phyloP scores from a whole-genome alignment of 2,113 vertebrate genomes.

The Megaceryle torquata region DNA sequence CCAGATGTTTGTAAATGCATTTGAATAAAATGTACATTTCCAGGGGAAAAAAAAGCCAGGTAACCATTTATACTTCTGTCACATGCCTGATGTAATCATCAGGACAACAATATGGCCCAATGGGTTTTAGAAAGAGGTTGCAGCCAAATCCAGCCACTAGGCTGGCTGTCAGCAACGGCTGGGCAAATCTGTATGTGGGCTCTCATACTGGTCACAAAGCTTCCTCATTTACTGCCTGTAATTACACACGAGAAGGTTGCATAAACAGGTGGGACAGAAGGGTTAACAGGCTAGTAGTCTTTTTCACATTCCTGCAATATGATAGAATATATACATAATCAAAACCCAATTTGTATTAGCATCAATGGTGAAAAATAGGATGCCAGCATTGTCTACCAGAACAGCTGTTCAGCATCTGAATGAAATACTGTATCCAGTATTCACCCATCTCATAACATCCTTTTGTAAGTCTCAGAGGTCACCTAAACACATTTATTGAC shows the following conservation, averaged over 20 bases:
- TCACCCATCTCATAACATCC: constrained; percentile 64
- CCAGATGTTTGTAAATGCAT: not conserved
- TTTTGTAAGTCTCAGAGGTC: constrained; percentile 59
- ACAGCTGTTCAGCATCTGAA: constrained; percentile 49
- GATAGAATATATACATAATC: not conserved
- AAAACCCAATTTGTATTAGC: not conserved
- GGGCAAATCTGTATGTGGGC: not conserved
- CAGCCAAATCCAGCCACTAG: not conserved
- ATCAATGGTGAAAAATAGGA: constrained; percentile 18
- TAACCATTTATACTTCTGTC: not conserved
- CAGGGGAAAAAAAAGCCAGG: not conserved
- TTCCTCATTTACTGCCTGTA: not conserved
- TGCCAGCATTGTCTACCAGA: constrained; percentile 33
- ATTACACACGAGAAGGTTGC: not conserved
- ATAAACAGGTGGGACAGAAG: not conserved
- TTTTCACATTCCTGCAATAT: not conserved
- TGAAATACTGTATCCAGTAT: constrained; percentile 41
- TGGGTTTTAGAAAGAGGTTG: not conserved
- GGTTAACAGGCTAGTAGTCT: not conserved
- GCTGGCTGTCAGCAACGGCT: not conserved
- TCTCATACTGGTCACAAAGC: not conserved
- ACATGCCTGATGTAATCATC: not conserved
- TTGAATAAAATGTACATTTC: not conserved
- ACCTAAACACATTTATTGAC: constrained; percentile 64
- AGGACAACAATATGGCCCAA: accelerated